A percentile compares a stretch with the other conserved stretches of the same genome.
phyloP scores from a whole-genome alignment of 2,113 vertebrate species.

The Osmerus mordax region DNA sequence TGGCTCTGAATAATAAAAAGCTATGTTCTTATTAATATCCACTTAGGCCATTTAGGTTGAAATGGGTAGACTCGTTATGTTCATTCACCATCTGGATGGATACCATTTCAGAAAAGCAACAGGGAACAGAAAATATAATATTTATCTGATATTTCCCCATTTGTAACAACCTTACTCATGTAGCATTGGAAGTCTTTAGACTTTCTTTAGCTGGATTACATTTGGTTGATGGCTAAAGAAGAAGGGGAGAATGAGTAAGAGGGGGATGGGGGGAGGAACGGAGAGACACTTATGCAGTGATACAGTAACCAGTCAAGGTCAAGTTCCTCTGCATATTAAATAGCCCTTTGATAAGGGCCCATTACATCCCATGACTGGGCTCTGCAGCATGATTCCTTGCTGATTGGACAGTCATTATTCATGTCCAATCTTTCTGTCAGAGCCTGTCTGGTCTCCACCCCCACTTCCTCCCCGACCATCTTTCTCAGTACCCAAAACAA shows the following conservation, averaged over 20 bases:
- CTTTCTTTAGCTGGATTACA: slow-evolving; percentile 20
- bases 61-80: slow-evolving; percentile 28
- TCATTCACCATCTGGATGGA: slow-evolving; percentile 20
- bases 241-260: slow-evolving; percentile 5
- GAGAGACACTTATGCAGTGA: slow-evolving; percentile 10
- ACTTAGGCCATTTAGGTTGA: slow-evolving; percentile 28
- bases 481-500: slow-evolving; percentile 44
- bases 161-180: slow-evolving; percentile 35
- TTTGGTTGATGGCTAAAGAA: slow-evolving; percentile 5
- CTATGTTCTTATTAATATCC: slow-evolving; percentile 25
- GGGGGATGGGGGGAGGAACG: background rate
- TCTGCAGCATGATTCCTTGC: slow-evolving; percentile 43
- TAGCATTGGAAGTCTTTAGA: slow-evolving; percentile 2
- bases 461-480: slow-evolving; percentile 21
- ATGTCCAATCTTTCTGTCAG: slow-evolving; percentile 51
- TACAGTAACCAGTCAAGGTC: slow-evolving; percentile 15
- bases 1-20: slow-evolving; percentile 23
- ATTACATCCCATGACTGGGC: slow-evolving; percentile 45
- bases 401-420: slow-evolving; percentile 60
- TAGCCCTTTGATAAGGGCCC: slow-evolving; percentile 53
- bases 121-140: slow-evolving; percentile 36
- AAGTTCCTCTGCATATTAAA: slow-evolving; percentile 31
- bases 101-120: slow-evolving; percentile 36
- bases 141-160: slow-evolving; percentile 19
- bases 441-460: slow-evolving; percentile 29